These are phyloP conservation scores for Lysandra coridon DNA, from an alignment of 2,888 invertebrate genomes.

Conservation along the genomic window DNA sequence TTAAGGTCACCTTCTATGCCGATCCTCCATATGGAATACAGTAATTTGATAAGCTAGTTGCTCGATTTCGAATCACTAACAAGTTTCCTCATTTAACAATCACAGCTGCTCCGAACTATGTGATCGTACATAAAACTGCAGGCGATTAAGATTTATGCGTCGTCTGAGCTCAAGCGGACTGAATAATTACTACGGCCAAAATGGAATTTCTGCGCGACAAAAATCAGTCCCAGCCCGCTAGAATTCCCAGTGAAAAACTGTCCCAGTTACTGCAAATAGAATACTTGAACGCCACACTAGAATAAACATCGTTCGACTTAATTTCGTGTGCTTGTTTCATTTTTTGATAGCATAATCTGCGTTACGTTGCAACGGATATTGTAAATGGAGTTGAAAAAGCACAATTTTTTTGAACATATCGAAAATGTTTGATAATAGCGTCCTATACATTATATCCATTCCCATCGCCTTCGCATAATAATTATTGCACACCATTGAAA, in stretches of 20 bases:
- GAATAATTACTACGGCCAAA: conserved; percentile 26
- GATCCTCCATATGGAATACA: too few relatives aligned
- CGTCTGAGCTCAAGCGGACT: conserved; percentile 15
- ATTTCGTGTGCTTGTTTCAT: conserved; percentile 5
- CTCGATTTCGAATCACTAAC: not conserved
- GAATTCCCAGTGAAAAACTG: conserved; percentile 11
- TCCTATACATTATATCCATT: too few relatives aligned
- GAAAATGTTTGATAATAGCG: too few relatives aligned
- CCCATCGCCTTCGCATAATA: too few relatives aligned
- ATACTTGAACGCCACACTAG: conserved; percentile 8
- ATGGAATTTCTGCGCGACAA: conserved; percentile 30
- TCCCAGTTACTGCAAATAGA: conserved; percentile 20
- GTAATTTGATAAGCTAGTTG: too few relatives aligned
- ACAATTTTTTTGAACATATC: too few relatives aligned
- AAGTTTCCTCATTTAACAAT: not conserved
- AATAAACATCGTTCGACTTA: conserved; percentile 17
- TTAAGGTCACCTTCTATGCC: too few relatives aligned
- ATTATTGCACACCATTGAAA: too few relatives aligned
- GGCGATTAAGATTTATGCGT: conserved; percentile 21
- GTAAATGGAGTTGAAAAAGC: not conserved
- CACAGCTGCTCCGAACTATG: not conserved
- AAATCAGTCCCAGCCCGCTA: conserved; percentile 18
- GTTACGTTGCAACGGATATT: not conserved
- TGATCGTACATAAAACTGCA: conserved; percentile 1
- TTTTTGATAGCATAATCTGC: not conserved